phyloP scores from a whole-genome alignment of 2,797 vertebrate genomes.

The Rallus crepitans region DNA sequence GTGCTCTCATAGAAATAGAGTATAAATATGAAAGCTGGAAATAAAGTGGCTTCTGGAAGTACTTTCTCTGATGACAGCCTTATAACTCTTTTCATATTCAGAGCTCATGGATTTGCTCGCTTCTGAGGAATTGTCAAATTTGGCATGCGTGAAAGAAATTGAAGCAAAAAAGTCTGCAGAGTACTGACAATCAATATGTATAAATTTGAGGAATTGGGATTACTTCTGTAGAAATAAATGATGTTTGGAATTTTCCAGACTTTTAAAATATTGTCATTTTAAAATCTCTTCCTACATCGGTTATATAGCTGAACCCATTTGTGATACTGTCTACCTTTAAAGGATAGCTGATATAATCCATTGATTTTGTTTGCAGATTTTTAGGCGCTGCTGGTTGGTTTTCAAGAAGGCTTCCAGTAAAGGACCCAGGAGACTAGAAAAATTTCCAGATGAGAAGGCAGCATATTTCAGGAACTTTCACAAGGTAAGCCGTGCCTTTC shows the following conservation, averaged over 20 bases:
- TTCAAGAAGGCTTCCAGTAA: constrained; percentile 99
- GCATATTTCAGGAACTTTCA: constrained; percentile 98
- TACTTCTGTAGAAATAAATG: background rate
- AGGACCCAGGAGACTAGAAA: constrained; percentile 95
- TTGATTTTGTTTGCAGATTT: constrained; percentile 87
- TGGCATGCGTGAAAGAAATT: background rate
- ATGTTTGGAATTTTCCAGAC: background rate
- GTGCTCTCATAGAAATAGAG: background rate
- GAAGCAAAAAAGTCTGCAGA: background rate
- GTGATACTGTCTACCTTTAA: background rate
- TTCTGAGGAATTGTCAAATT: background rate
- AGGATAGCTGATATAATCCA: constrained; percentile 15
- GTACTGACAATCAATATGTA: background rate
- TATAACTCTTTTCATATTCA: background rate
- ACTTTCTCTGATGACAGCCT: background rate
- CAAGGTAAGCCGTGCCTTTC: constrained; percentile 82
- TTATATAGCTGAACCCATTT: background rate
- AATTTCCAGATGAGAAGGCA: constrained; percentile 98
- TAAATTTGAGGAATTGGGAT: background rate
- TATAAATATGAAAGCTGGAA: background rate
- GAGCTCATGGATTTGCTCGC: background rate
- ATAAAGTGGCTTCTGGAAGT: background rate
- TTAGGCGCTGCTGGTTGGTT: constrained; percentile 96
- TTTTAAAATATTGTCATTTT: background rate
- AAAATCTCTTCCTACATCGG: background rate